Base-by-base conservation (phyloP, 2,113 vertebrate species). In the Stegastes partitus region DNA sequence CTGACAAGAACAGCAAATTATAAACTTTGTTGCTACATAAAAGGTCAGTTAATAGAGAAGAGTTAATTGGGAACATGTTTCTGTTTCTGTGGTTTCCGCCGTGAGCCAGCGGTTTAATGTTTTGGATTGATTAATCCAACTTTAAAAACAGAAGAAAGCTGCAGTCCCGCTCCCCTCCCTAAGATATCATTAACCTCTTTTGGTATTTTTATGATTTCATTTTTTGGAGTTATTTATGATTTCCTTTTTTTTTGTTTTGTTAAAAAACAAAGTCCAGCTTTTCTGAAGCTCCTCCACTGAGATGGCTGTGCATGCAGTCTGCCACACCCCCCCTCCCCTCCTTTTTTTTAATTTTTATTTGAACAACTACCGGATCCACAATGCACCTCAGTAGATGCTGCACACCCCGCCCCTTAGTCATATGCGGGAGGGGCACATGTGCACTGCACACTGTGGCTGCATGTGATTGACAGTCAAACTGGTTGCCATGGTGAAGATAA, bases 401-500 rank as follows among this genome's bases (percentile, higher is more conserved):
- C 89, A 88, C 86, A 70, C 78, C 88, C 80, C 56, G 11, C 81
- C 81, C 74, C 34, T 64, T 42, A 68, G 58, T 69, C 86, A 78
- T n/a, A 88, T 78, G 74, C 54, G 57, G 81, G 80, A 51, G 61
- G 81, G 85, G 70, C 28, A 10, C 74, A 68, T 62, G 87, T 89
- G 88, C 85, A 87, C 89, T 14, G 79, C 89, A 77, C 95, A 95
- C 96, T 96, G 86, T 96, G 97, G 97, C 95, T 98, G 97, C 97
- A 98, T 99, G 97, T 95, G 82, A 92, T 94, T 86, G 74, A 91
- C 88, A 89, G 91, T 97, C 93, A 91, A 96, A 95, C 96, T 95
- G 96, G 93, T 96, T 95, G 73, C 96, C 94, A 95, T 96, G 95
- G 94, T 93, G 93, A 93, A 87, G 96, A 97, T 95, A 95, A 96